Evolutionary conservation across 92 coral and sea anemone genomes (phyloP), one percentile per base, ranked within the genome.

Genomic region (Heliopora coerulea): DNA sequence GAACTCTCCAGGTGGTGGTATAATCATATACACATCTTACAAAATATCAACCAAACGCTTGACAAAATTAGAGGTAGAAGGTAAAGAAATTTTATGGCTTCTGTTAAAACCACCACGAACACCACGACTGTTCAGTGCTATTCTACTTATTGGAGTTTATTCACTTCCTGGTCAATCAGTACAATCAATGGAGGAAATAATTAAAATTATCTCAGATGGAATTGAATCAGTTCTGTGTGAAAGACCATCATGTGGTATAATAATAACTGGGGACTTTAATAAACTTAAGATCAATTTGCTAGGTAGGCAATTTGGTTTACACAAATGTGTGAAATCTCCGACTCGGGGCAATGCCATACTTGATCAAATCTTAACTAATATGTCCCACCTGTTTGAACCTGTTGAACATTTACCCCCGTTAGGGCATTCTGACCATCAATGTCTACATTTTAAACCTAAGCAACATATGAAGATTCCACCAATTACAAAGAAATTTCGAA

Each of bases 281-380:
- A 39, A 44, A 18, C 21, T 39, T 0, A 65, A 65, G 19, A 15
- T 39, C 1, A 46, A 65, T 24, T 30, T 46, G 0, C 27, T 61
- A 14, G 10, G 72, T 13, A 21, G 72, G 8, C 52, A n/a, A 0
- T 65, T 65, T 65, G 31, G 28, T 15, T 14, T 61, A 14, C 67
- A 46, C 20, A 61, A 61, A 23, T 6, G 3, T 1, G 67, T 61
- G 44, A 61, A 61, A 24, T 61, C 67, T 1, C 67, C 44, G 8
- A 61, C 67, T 3, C 30, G 67, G 26, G 67, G 67, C 1, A 61
- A 61, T 61, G 12, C 20, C 15, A 34, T 61, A 3, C 46, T 61
- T 2, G 52, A 46, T 15, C 12, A 46, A n/a, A 46, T 46, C n/a
- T n/a, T n/a, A n/a, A n/a, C n/a, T n/a, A n/a, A n/a, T n/a, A n/a